Conservation (phyloP, 2,888 invertebrate species). For the Blastobasis adustella region DNA sequence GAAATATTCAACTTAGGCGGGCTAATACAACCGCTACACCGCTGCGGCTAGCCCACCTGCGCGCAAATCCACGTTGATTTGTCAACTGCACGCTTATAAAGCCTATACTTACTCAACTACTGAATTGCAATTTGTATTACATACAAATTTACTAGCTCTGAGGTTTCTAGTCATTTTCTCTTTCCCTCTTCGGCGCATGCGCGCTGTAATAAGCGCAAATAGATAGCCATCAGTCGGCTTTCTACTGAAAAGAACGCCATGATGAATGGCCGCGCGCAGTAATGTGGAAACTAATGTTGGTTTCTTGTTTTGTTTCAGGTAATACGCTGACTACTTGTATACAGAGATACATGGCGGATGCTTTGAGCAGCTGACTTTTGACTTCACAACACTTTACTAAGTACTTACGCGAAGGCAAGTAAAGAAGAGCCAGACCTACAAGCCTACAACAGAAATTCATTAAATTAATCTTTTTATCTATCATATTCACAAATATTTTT, state of each 20-base stretch:
- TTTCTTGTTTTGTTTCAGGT: not conserved
- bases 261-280: not conserved
- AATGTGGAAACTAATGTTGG: not conserved
- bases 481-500: no score
- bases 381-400: no score
- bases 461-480: no score
- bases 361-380: no score
- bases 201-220: not conserved
- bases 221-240: no score
- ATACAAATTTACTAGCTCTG: not conserved
- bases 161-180: conserved; percentile 1
- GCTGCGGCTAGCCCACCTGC: conserved; percentile 31
- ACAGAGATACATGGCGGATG: no score
- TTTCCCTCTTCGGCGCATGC: not conserved
- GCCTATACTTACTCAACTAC: not conserved
- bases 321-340: not conserved
- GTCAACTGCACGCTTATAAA: conserved; percentile 37
- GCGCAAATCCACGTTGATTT: conserved; percentile 51
- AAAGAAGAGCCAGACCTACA: no score
- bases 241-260: not conserved
- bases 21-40: not conserved
- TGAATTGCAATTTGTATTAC: conserved; percentile 4
- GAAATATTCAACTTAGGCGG: not conserved
- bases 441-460: no score
- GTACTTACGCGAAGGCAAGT: no score